Conservation (phyloP, 1,140 invertebrate species). For the Asobara japonica region DNA sequence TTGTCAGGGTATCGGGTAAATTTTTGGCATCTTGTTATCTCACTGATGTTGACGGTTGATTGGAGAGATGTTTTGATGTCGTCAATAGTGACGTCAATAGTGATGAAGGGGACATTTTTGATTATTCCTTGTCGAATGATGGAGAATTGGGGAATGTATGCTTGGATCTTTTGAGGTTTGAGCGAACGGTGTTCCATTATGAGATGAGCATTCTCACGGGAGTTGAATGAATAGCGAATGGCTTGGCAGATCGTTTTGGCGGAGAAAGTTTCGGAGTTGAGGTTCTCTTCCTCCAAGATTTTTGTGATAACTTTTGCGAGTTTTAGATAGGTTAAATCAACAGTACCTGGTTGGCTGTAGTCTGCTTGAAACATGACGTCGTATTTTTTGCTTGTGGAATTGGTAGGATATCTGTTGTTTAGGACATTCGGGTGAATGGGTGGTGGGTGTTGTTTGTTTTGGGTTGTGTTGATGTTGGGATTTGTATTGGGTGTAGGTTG, state of each 20-base stretch:
- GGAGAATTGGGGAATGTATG: background rate
- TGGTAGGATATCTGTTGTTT: background rate
- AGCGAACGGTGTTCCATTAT: background rate
- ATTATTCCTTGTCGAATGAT: background rate
- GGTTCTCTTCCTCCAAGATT: background rate
- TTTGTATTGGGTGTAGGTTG: background rate
- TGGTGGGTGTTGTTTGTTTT: background rate
- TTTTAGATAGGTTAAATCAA: background rate
- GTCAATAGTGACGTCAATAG: background rate
- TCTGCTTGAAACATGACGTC: background rate
- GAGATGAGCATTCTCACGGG: background rate
- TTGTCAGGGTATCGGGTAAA: background rate
- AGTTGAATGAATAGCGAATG: background rate
- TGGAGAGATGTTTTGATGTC: background rate
- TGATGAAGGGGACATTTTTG: background rate
- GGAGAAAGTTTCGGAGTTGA: background rate
- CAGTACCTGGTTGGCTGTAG: background rate
- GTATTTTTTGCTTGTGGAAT: background rate
- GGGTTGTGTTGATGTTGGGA: background rate
- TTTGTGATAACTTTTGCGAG: background rate
- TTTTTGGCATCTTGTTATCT: background rate
- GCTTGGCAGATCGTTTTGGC: background rate
- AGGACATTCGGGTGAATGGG: background rate
- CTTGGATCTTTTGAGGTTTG: background rate
- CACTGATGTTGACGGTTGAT: background rate